These are phyloP conservation scores for Erebia aethiops DNA, from an alignment of 2,888 invertebrate genomes.

Conservation along the genomic window DNA sequence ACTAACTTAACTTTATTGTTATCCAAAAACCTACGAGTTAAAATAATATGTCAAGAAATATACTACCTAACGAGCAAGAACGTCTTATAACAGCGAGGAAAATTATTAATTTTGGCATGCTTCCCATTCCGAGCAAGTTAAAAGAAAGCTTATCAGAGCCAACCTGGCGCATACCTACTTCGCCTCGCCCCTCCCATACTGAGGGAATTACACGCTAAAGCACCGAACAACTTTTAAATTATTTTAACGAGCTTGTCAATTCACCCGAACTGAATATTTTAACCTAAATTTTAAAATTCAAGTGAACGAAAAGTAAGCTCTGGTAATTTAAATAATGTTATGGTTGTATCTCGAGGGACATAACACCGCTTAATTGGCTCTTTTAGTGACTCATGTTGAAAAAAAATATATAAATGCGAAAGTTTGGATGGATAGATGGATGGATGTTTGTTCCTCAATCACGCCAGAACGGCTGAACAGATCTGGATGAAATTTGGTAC, in stretches of 20 bases:
- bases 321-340: slow-evolving; percentile 18
- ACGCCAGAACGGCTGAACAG: no score
- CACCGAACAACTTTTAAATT: slow-evolving; percentile 31
- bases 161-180: slow-evolving; percentile 16
- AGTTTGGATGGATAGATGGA: no score
- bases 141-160: slow-evolving; percentile 24
- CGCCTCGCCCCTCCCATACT: slow-evolving; percentile 21
- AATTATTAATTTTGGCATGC: slow-evolving; percentile 14
- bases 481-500: no score
- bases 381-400: slow-evolving; percentile 1
- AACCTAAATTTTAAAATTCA: slow-evolving; percentile 40
- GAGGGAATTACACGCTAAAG: slow-evolving; percentile 27
- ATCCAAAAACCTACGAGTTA: no score
- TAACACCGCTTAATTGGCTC: slow-evolving; percentile 5
- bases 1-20: no score
- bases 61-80: not conserved
- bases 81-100: not conserved
- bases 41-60: no score
- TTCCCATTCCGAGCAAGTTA: slow-evolving; percentile 19
- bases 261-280: slow-evolving; percentile 35
- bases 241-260: slow-evolving; percentile 38
- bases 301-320: slow-evolving; percentile 12
- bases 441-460: no score
- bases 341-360: slow-evolving; percentile 3
- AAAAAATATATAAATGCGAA: no score